Base-by-base conservation (phyloP, 2,888 invertebrate genomes). In the Drosophila prolongata region DNA sequence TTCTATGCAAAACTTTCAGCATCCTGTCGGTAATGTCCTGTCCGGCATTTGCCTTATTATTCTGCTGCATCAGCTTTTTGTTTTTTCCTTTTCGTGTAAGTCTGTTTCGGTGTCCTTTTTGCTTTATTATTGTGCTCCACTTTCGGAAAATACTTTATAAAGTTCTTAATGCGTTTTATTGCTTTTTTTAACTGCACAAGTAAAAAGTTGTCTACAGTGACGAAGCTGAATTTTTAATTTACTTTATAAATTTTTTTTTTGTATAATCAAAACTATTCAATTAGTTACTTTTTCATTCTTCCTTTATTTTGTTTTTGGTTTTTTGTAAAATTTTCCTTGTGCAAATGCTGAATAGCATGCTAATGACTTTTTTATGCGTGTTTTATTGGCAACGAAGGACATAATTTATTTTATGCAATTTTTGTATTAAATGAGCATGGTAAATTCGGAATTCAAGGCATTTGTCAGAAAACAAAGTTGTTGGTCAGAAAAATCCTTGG, bases 1-100 rank as follows among this genome's bases (percentile, higher is more conserved):
- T 35, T 55, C 42, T 55, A 59, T 70, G 71, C 59, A 49, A 52
- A 73, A 64, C 57, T 54, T 56, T 64, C 24, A 75, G 54, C 66
- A 71, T 74, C 43, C 68, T 68, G 68, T 70, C 61, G 57, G 64
- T 66, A 59, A 59, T 65, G 49, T 67, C 30, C 40, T 59, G 59
- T 60, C 58, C 54, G 57, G 53, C 56, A 24, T 43, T 37, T 61
- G 58, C 11, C 35, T 49, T 54, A 49, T 67, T 52, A 53, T 68
- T 56, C 61, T 53, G 75, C 77, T 47, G 74, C 67, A 74, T 79
- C 86, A 82, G 86, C 80, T 47, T 56, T 66, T 57, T 34, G 44
- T 59, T 73, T 52, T 35, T 42, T 38, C 40, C 9, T 3, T 14
- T 37, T 73, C 53, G 53, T 64, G 43, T 49, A 24, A 24, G 38